Conservation (phyloP, 2,113 vertebrate genomes). For the Actinemys pallida region DNA sequence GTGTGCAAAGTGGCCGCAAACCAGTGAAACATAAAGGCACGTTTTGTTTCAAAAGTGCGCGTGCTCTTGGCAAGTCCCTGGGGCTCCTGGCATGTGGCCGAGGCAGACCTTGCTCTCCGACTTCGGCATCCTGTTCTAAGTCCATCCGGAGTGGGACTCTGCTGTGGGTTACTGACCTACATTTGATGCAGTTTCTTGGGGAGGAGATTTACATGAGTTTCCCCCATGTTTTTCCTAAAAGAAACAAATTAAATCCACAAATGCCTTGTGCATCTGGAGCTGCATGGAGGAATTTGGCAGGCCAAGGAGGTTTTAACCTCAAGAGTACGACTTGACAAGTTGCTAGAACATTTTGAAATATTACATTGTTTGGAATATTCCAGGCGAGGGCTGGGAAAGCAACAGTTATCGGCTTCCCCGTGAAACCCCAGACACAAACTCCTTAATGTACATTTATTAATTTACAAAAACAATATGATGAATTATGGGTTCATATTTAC, state of each 20-base stretch:
- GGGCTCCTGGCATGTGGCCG: rapidly evolving
- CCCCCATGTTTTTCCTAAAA: constrained; percentile 30
- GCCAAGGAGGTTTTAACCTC: constrained; percentile 11
- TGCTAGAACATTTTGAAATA: constrained; percentile 50
- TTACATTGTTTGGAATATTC: constrained; percentile 47
- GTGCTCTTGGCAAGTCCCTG: neutral
- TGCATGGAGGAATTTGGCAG: constrained; percentile 49
- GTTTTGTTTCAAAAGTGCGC: rapidly evolving
- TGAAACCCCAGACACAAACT: neutral
- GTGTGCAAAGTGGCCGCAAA: neutral
- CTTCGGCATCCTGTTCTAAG: neutral
- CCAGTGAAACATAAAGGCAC: neutral
- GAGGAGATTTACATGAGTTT: neutral
- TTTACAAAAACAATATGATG: neutral
- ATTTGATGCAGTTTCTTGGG: rapidly evolving
- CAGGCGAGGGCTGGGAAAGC: constrained; percentile 20
- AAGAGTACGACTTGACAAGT: constrained; percentile 29
- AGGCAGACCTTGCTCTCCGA: neutral
- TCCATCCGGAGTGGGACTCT: neutral
- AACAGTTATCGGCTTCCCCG: neutral
- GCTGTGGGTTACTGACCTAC: neutral
- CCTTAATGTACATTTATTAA: neutral
- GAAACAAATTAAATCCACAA: constrained; percentile 25
- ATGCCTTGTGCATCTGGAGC: constrained; percentile 48
- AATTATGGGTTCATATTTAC: neutral